Evolutionary conservation across 2,113 vertebrate species (phyloP), one percentile per base, ranked within the genome.

Genomic region (Apteryx owenii): DNA sequence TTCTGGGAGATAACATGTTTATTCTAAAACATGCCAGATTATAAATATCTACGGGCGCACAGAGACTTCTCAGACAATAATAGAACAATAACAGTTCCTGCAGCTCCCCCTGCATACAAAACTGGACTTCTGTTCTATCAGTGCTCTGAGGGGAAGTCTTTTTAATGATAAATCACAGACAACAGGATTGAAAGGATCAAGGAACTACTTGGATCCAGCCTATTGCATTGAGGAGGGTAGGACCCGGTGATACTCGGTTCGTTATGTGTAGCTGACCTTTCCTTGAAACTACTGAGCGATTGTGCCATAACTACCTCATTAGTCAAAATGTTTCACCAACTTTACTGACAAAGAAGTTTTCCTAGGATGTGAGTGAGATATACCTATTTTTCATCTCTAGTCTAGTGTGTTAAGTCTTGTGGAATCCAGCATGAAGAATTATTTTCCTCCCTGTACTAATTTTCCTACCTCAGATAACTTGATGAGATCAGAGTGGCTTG

Each of bases 11-110:
- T 97, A 96, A 73, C 51, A 76, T n/a, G 65, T n/a, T 94, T 82
- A 73, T 53, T 91, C 65, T 79, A 88, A 95, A 90, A 42, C 88
- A 84, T 46, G 84, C 20, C 66, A 90, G 94, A 85, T 96, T 97
- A 96, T 94, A 93, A 94, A 93, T 94, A 94, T 96, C 95, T 97
- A 10, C 75, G 29, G 38, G 68, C 64, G 66, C 82, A 95, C 89
- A 93, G 79, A 81, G 64, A 51, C 60, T 78, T 53, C 60, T 93
- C n/a, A 83, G 54, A 93, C 96, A 95, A 95, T 88, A 79, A 75
- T 31, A 60, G 93, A 83, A 93, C 68, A 95, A 86, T 78, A 90
- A 75, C 0, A 0, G 54, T 81, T 81, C 28, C 54, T 11, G 48
- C 62, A 73, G 58, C 60, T 93, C 36, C 26, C 26, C n/a, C 58